These are phyloP conservation scores for Sylvia borin DNA, from an alignment of 2,797 vertebrate species.

Conservation along the genomic window DNA sequence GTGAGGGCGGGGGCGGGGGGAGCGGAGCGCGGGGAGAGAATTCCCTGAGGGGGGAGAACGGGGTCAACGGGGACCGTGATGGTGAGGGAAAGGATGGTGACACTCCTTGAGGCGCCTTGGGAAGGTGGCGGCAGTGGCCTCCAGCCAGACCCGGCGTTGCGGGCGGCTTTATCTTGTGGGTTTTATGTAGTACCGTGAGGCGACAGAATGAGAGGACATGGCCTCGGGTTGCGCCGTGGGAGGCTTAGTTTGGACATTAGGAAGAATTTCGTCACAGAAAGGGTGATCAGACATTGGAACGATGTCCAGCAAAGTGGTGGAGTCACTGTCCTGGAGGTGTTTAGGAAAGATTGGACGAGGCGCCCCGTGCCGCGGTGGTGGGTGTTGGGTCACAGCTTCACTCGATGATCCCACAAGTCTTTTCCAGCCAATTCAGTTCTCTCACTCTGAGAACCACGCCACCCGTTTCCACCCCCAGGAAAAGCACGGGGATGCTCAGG, in stretches of 20 bases:
- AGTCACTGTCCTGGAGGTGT: neutral
- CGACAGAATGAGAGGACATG: neutral
- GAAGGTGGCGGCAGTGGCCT: neutral
- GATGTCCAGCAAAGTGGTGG: neutral
- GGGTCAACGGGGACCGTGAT: accelerated
- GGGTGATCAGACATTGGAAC: neutral
- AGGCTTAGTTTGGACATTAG: neutral
- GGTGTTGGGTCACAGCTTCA: accelerated
- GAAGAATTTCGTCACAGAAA: too few relatives aligned
- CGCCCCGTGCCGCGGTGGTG: accelerated
- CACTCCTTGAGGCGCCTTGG: accelerated
- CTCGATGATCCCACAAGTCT: neutral
- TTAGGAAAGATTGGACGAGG: accelerated
- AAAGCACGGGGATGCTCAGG: neutral
- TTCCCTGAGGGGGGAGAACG: neutral
- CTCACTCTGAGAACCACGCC: too few relatives aligned
- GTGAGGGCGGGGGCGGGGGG: neutral
- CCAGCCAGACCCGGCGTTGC: accelerated
- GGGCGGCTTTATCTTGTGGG: neutral
- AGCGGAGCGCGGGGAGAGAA: neutral
- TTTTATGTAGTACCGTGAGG: accelerated
- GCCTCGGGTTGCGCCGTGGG: accelerated
- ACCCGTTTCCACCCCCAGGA: neutral
- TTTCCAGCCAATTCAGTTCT: accelerated
- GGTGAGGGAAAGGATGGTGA: accelerated